A percentile compares a stretch with the other conserved stretches of the same genome.
Evolutionary conservation across 1,140 invertebrate genomes (phyloP).

Genomic region (Drosophila pectinifera): DNA sequence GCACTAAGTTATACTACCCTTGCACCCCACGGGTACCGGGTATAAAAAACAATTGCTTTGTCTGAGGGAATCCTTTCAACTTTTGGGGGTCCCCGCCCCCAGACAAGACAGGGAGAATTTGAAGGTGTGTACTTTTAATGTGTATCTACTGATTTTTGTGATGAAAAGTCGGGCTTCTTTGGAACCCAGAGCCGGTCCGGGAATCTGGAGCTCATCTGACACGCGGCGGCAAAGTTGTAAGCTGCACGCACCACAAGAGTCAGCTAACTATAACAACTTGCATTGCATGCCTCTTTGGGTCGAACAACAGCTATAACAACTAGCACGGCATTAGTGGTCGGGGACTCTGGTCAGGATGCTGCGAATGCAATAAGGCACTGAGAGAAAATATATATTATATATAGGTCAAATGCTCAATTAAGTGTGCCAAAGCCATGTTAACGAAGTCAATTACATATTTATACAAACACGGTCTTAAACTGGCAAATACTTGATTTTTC

Average conservation of each 20-base stretch:
- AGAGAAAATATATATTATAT: too few species aligned
- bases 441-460: too few species aligned
- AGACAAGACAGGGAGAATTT: neutral
- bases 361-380: slow-evolving; percentile 15
- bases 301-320: slow-evolving; percentile 75
- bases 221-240: slow-evolving; percentile 53
- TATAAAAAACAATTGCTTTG: slow-evolving; percentile 24
- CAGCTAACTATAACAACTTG: slow-evolving; percentile 54
- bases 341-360: slow-evolving; percentile 19
- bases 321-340: slow-evolving; percentile 70
- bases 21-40: too few species aligned
- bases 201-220: slow-evolving; percentile 14
- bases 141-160: slow-evolving; percentile 14
- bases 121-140: slow-evolving; percentile 17
- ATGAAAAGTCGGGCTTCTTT: neutral
- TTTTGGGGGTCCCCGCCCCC: slow-evolving; percentile 9
- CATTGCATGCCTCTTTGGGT: slow-evolving; percentile 66
- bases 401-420: too few species aligned
- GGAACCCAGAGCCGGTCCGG: neutral
- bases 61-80: slow-evolving; percentile 42
- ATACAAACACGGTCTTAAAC: neutral
- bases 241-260: slow-evolving; percentile 61
- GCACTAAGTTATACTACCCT: too few species aligned
- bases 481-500: neutral
- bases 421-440: too few species aligned